Evolutionary conservation across 2,113 vertebrate genomes (phyloP).

Genomic region (Tapirus terrestris): DNA sequence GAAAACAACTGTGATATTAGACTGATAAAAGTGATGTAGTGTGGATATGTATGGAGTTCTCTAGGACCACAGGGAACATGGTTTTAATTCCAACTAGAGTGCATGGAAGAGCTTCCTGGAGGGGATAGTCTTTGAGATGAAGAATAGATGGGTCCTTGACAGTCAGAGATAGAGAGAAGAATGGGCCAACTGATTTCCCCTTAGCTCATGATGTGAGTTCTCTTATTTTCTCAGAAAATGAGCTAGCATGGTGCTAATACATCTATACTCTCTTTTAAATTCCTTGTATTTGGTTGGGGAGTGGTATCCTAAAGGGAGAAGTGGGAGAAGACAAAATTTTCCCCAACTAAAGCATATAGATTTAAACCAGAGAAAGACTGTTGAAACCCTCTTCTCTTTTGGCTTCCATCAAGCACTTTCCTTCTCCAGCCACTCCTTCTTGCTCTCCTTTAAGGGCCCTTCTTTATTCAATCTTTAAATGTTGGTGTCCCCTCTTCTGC

Average conservation of each 20-base stretch:
- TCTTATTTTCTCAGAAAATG: background rate
- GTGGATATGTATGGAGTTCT: background rate
- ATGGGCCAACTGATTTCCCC: too few relatives aligned
- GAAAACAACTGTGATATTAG: background rate
- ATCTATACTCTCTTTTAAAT: background rate
- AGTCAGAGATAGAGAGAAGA: background rate
- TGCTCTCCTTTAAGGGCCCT: background rate
- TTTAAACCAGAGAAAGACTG: background rate
- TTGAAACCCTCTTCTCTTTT: background rate
- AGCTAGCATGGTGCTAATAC: background rate
- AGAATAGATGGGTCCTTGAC: background rate
- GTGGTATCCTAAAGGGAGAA: background rate
- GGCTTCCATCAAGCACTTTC: background rate
- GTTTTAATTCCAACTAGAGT: background rate
- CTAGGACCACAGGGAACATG: background rate
- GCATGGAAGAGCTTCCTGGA: background rate
- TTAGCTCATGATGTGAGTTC: background rate
- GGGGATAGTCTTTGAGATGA: background rate
- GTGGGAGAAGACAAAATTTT: background rate
- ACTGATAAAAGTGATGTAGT: too few relatives aligned
- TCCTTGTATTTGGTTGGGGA: background rate
- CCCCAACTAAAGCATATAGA: background rate
- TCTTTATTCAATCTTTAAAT: background rate
- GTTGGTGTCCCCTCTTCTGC: fast-evolving
- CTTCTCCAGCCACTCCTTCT: background rate